A percentile compares a stretch with the other conserved stretches of the same genome.
phyloP scores from a whole-genome alignment of 1,140 invertebrate species.

The Philaenus spumarius region DNA sequence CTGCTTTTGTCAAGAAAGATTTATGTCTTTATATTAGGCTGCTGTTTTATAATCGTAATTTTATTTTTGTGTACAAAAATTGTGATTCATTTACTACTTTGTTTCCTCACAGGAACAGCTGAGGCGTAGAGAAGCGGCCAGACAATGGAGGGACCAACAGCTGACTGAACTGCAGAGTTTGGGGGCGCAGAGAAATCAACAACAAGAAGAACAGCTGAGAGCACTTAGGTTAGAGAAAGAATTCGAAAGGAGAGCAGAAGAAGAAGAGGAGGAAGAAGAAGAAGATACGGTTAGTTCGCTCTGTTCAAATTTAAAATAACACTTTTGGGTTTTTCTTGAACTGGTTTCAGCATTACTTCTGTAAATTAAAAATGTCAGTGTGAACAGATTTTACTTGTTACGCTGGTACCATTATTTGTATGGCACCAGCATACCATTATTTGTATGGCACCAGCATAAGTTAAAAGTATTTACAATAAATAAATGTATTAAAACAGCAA shows the following conservation, averaged over 20 bases:
- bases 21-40: background rate
- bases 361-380: no score
- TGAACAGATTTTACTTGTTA: no score
- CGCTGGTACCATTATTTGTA: no score
- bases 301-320: no score
- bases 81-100: no score
- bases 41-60: background rate
- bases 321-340: no score
- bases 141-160: slow-evolving; percentile 73
- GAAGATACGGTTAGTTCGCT: slow-evolving; percentile 40
- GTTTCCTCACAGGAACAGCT: slow-evolving; percentile 56
- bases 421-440: no score
- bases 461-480: no score
- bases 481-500: no score
- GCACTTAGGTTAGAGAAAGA: slow-evolving; percentile 78
- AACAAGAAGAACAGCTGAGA: slow-evolving; percentile 80
- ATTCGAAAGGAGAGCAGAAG: slow-evolving; percentile 79
- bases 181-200: slow-evolving; percentile 54
- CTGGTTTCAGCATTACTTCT: no score
- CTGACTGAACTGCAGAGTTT: slow-evolving; percentile 66
- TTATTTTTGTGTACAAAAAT: background rate
- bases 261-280: slow-evolving; percentile 72
- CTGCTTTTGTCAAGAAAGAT: no score
- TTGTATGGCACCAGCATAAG: no score
- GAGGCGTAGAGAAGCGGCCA: slow-evolving; percentile 58